Evolutionary conservation across 2,888 invertebrate genomes (phyloP).

Genomic region (Drepana falcataria): DNA sequence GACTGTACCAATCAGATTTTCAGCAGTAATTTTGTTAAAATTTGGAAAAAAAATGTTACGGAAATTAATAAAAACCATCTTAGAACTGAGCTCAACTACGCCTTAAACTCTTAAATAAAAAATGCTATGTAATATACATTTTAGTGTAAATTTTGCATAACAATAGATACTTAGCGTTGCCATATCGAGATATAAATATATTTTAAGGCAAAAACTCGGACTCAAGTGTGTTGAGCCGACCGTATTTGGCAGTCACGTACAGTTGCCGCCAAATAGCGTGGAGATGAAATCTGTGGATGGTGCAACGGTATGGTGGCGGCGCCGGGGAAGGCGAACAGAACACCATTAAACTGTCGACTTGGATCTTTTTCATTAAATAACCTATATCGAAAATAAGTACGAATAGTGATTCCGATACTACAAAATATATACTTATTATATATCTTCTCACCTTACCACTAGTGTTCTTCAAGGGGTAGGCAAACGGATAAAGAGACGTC

Average conservation of each 20-base stretch:
- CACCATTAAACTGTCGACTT: constrained; percentile 16
- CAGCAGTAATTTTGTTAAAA: too few species aligned
- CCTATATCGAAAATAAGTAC: too few species aligned
- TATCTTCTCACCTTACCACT: too few species aligned
- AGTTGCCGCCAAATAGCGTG: constrained; percentile 61
- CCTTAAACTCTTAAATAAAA: background rate
- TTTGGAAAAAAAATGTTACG: too few species aligned
- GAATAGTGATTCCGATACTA: too few species aligned
- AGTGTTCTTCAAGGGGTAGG: too few species aligned
- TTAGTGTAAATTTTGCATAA: constrained; percentile 20
- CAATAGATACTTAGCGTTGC: constrained; percentile 51
- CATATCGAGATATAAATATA: constrained; percentile 38
- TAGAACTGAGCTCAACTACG: too few species aligned
- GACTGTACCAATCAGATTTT: too few species aligned
- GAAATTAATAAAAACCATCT: too few species aligned
- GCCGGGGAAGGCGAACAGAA: constrained; percentile 31
- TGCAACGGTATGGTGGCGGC: constrained; percentile 69
- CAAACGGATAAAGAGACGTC: too few species aligned
- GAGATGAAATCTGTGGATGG: constrained; percentile 66
- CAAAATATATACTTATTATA: too few species aligned
- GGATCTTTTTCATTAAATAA: background rate
- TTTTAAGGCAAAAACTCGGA: constrained; percentile 45
- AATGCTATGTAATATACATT: background rate
- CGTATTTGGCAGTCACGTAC: constrained; percentile 66
- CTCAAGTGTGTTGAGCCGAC: constrained; percentile 43